phyloP scores from a whole-genome alignment of 1,140 invertebrate genomes.

The Mactra quadrangularis region DNA sequence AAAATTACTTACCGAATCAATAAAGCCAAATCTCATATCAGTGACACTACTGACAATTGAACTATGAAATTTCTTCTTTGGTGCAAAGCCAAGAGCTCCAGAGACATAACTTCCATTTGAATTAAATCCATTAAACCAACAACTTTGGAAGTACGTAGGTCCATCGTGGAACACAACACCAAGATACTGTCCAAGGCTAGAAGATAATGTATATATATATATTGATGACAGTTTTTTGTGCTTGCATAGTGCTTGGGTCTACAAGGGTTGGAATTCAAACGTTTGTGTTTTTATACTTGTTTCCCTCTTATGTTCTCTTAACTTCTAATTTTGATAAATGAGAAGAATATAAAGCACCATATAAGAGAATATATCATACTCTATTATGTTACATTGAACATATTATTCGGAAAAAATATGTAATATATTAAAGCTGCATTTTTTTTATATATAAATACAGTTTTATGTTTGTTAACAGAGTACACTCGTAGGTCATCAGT shows the following conservation, averaged over 20 bases:
- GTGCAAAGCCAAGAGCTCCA: constrained; percentile 19
- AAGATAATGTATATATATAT: not conserved
- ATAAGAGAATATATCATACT: no score
- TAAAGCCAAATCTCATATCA: constrained; percentile 36
- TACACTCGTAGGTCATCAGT: no score
- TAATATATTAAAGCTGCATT: no score
- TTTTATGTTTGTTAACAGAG: no score
- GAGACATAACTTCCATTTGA: not conserved
- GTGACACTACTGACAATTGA: constrained; percentile 4
- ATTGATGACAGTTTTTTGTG: not conserved
- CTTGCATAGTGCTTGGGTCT: not conserved
- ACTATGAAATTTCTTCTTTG: constrained; percentile 19
- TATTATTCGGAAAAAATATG: no score
- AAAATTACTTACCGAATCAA: constrained; percentile 34
- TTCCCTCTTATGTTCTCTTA: no score
- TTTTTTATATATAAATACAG: no score
- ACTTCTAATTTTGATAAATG: no score
- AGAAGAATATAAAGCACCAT: no score
- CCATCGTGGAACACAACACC: constrained; percentile 34
- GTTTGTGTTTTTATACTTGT: no score
- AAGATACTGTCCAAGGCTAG: constrained; percentile 15
- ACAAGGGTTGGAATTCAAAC: no score
- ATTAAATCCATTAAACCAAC: constrained; percentile 20
- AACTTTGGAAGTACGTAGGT: constrained; percentile 3
- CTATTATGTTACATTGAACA: no score